Base-by-base conservation (phyloP, 2,888 invertebrate genomes). In the Coleophora deauratella region DNA sequence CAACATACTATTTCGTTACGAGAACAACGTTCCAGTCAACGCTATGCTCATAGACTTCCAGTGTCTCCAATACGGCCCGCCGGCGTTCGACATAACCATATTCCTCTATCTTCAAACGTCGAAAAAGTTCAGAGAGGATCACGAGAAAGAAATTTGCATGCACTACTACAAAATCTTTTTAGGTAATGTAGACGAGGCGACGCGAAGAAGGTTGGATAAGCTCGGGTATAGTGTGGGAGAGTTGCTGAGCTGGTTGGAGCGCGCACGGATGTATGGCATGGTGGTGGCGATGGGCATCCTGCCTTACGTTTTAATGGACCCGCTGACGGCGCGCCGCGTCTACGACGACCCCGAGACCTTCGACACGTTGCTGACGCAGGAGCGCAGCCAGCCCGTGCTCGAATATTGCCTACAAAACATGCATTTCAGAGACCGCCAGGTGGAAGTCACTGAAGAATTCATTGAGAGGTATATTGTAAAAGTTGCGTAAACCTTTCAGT, bases 1-100 rank as follows among this genome's bases (percentile, higher is more conserved):
- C 40, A 84, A 84, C 41, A 67, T 84, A 1, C 63, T 84, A 62
- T 84, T 76, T 37, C 67, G 65, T 41, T 73, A 80, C 38, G 56
- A 64, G 0, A 50, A 57, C 7, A 59, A 56, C 1, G 49, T 44
- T 0, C 79, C 78, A 1, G 52, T 35, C 1, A 67, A 66, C 30
- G 70, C 73, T 0, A 27, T 82, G 1, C 45, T 84, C 0, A 55
- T 84, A 1, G 82, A 84, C 49, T 84, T 62, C 50, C 82, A 84
- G 43, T 70, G 76, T 43, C 42, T 72, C 3, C 58, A 79, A 1
- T 79, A 73, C 47, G 72, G 62, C 0, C 80, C 81, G 1, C 82
- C 82, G 0, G 66, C 77, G 0, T 77, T 81, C 42, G 84, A 82
- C 41, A 42, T 82, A 9, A 70, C 68, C 58, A 40, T 55, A 1